phyloP scores from a whole-genome alignment of 2,888 invertebrate genomes.

The Eilema caniola region DNA sequence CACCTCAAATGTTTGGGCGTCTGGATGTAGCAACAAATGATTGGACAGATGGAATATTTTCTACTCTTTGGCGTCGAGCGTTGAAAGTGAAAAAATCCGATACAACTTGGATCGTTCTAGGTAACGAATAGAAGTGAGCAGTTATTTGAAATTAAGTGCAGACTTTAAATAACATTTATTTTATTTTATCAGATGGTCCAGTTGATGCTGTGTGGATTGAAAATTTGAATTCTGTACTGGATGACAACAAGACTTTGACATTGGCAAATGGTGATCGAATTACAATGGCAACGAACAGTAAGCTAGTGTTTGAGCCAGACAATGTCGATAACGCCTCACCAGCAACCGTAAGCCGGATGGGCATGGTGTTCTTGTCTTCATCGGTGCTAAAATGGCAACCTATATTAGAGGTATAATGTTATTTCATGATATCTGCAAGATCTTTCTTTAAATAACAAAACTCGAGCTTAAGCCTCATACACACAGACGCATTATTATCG shows the following conservation, averaged over 20 bases:
- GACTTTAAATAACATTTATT: background rate
- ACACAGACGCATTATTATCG: too few relatives aligned
- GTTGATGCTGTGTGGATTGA: constrained; percentile 98
- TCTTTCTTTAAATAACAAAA: background rate
- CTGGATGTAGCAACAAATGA: constrained; percentile 97
- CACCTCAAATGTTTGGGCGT: constrained; percentile 96
- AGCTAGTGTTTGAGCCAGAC: constrained; percentile 95
- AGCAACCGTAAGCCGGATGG: constrained; percentile 96
- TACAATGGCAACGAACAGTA: constrained; percentile 95
- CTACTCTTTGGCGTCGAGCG: constrained; percentile 95
- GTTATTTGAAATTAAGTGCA: constrained; percentile 81
- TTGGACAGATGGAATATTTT: constrained; percentile 98
- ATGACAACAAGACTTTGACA: constrained; percentile 96
- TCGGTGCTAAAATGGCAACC: constrained; percentile 94
- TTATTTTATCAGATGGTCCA: constrained; percentile 89
- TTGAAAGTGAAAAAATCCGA: constrained; percentile 92
- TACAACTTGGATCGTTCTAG: constrained; percentile 89
- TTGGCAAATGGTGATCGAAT: constrained; percentile 97
- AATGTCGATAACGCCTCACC: constrained; percentile 97
- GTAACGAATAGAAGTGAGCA: constrained; percentile 66
- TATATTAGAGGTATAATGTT: constrained; percentile 88
- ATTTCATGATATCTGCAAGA: background rate
- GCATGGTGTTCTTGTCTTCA: constrained; percentile 96
- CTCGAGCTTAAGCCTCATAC: too few relatives aligned
- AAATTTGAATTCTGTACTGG: constrained; percentile 96